phyloP scores from a whole-genome alignment of 2,113 vertebrate genomes.

The Mugil cephalus region DNA sequence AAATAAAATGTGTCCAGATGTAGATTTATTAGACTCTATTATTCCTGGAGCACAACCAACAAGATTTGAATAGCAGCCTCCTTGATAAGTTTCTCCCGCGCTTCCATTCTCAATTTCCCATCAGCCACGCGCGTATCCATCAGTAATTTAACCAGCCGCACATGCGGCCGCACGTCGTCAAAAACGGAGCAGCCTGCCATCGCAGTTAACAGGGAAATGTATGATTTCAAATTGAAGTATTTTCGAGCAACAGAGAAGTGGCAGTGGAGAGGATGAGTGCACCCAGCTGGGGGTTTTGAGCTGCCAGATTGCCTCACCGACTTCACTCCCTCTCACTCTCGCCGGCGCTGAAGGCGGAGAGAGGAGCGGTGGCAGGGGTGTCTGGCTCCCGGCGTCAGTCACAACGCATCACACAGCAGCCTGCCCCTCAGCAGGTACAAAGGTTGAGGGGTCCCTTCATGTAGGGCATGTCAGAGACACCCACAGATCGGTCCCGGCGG shows the following conservation, averaged over 20 bases:
- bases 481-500: conserved; percentile 28
- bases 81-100: conserved; percentile 9
- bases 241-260: conserved; percentile 51
- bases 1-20: conserved; percentile 7
- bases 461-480: conserved; percentile 59
- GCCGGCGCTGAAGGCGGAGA: conserved; percentile 33
- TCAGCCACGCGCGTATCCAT: conserved; percentile 20
- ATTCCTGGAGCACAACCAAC: conserved; percentile 22
- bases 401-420: conserved; percentile 54
- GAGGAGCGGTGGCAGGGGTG: conserved; percentile 28
- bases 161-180: neutral
- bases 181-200: conserved; percentile 44
- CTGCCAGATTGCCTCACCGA: conserved; percentile 53
- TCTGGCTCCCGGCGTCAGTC: conserved; percentile 63
- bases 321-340: conserved; percentile 45
- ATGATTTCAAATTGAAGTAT: conserved; percentile 62
- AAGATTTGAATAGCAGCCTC: conserved; percentile 45
- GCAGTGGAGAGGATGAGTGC: conserved; percentile 46
- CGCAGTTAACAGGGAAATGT: conserved; percentile 60
- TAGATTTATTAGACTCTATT: conserved; percentile 38
- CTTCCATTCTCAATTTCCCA: conserved; percentile 47
- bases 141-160: conserved; percentile 27
- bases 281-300: conserved; percentile 56
- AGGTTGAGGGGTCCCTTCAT: conserved; percentile 36
- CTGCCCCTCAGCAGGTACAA: conserved; percentile 41